phyloP scores from a whole-genome alignment of 1,140 invertebrate species.

The Drosophila fuyamai region DNA sequence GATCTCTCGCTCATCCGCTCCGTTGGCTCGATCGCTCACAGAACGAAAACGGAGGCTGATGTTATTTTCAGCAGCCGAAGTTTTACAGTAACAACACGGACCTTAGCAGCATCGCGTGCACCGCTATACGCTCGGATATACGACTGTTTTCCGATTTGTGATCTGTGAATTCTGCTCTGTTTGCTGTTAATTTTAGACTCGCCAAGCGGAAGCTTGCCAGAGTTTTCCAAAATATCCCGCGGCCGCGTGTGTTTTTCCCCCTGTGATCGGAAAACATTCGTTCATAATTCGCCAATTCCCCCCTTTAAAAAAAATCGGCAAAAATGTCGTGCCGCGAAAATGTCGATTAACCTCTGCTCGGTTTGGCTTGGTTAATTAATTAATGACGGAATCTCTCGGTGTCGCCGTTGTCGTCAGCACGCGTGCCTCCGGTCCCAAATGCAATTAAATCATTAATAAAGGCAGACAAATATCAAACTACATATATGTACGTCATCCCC shows the following conservation, averaged over 20 bases:
- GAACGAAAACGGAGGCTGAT: conserved; percentile 55
- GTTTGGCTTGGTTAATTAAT: conserved; percentile 68
- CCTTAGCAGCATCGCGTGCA: conserved; percentile 69
- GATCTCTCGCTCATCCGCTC: conserved; percentile 39
- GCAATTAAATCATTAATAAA: conserved; percentile 82
- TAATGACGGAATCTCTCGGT: conserved; percentile 72
- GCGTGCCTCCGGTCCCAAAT: conserved; percentile 73
- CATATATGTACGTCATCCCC: conserved; percentile 32
- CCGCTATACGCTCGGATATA: conserved; percentile 61
- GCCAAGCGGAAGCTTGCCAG: conserved; percentile 52
- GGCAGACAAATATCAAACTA: conserved; percentile 71
- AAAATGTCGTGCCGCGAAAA: conserved; percentile 67
- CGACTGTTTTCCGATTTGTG: conserved; percentile 58
- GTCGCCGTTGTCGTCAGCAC: conserved; percentile 67
- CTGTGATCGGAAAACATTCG: conserved; percentile 3
- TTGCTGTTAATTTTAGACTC: conserved; percentile 63
- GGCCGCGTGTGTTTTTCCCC: conserved; percentile 52
- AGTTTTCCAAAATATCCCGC: conserved; percentile 52
- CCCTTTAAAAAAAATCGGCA: background rate
- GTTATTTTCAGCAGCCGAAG: conserved; percentile 76
- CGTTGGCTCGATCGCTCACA: conserved; percentile 11
- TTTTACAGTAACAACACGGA: conserved; percentile 80
- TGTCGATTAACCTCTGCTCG: conserved; percentile 65
- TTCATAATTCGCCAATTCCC: conserved; percentile 26
- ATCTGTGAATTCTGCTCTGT: conserved; percentile 37